Conservation (phyloP, 2,113 vertebrate genomes). For the Toxotes jaculatrix region DNA sequence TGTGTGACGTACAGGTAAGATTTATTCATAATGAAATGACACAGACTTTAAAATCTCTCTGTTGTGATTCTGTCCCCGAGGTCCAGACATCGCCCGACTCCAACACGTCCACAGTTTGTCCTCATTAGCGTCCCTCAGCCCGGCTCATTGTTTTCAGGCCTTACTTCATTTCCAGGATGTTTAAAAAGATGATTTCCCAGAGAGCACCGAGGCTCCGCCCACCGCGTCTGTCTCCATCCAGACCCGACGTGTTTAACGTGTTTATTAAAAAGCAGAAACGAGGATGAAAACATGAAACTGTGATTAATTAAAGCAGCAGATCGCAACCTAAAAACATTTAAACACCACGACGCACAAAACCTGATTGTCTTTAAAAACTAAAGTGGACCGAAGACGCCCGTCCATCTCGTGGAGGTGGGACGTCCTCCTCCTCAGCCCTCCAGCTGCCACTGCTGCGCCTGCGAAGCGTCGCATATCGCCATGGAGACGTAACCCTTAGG, state of each 20-base stretch:
- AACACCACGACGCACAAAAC: neutral
- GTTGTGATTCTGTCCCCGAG: neutral
- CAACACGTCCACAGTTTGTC: neutral
- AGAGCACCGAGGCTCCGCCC: too few species aligned
- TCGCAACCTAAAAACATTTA: too few species aligned
- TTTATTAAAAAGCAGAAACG: neutral
- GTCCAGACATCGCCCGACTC: neutral
- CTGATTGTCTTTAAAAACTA: slow-evolving; percentile 19
- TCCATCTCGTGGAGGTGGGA: too few species aligned
- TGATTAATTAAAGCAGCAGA: neutral
- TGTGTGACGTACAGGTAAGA: too few species aligned
- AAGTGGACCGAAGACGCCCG: too few species aligned
- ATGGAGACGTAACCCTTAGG: slow-evolving; percentile 90
- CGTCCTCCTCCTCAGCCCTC: slow-evolving; percentile 68
- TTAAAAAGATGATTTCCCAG: too few species aligned
- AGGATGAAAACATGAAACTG: too few species aligned
- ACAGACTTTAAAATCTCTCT: neutral
- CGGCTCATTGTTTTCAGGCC: neutral
- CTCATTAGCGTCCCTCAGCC: too few species aligned
- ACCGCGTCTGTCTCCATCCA: neutral
- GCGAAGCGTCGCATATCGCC: slow-evolving; percentile 93
- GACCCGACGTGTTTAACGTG: neutral
- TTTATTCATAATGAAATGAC: slow-evolving; percentile 17
- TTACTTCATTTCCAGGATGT: neutral
- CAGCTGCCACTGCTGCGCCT: slow-evolving; percentile 91